Base-by-base conservation (phyloP, 1,140 invertebrate species). In the Caenorhabditis remanei region DNA sequence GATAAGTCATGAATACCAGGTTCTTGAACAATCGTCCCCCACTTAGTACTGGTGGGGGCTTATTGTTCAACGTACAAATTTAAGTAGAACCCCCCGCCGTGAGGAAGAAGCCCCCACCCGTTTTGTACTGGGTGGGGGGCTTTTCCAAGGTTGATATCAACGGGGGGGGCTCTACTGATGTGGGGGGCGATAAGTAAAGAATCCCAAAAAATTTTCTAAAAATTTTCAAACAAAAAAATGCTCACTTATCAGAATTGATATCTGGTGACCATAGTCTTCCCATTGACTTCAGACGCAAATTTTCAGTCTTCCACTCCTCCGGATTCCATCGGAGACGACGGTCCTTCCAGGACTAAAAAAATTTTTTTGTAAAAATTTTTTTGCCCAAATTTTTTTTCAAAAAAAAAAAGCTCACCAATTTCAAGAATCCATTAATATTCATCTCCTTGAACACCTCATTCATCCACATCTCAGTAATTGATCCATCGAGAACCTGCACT, bases 381-480 rank as follows among this genome's bases (percentile, higher is more conserved):
- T 53, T 53, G 32, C 32, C 32, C 32, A 32, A 32, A 32, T 41
- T 53, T 82, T 16, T 83, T 6, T 48, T 56, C 9, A 50, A 5
- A 53, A 87, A n/a, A 43, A 40, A 87, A n/a, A 43, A 40, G 75
- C 88, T 71, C 19, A 89, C 89, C 55, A 89, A 19, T 55, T 61
- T 84, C 41, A 89, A 58, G 67, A 65, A 89, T 41, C 89, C 89
- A 53, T 89, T 88, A 85, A 89, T 87, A 32, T 89, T 85, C 89
- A 89, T 89, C 89, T 89, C 89, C 84, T 89, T 89, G 86, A 87
- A 89, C 67, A 89, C 88, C 55, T 89, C 88, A 65, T 89, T 79
- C 89, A 89, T 89, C 89, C 89, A 89, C 85, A 89, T 83, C 50
- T 89, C 89, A 2, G 89, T 67, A 16, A 89, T 82, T 14, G 75